Base-by-base conservation (phyloP, 2,888 invertebrate genomes). In the Dastarcus helophoroides region DNA sequence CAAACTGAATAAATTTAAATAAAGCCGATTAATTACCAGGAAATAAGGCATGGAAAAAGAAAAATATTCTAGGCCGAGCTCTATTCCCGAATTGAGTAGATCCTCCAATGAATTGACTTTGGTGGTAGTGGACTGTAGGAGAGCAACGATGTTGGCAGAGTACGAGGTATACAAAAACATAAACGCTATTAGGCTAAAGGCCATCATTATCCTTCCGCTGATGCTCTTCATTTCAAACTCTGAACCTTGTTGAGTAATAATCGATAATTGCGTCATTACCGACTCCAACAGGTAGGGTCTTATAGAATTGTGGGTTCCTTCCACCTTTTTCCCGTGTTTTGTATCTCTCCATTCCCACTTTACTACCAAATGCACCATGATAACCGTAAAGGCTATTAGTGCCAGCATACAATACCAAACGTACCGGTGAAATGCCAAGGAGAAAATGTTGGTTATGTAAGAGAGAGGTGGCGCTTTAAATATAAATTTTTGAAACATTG, bases 401-500 rank as follows among this genome's bases (percentile, higher is more conserved):
- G 66, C 55, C 6, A 65, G 62, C 23, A 68, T 64, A 2, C 70
- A 67, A 22, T 72, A 44, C 79, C 79, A 80, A 1, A 79, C 79
- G 0, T 62, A 57, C 1, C 56, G 60, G 2, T 69, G 65, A 53
- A 80, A 79, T 0, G 79, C 77, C 2, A 77, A 53, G 0, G 68
- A 60, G 54, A 76, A 79, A 43, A 80, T 72, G 42, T 79, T 80
- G 26, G 69, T 66, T 3, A 78, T 65, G 31, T 71, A 67, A 0
- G 79, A 72, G 0, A 78, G 61, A 0, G 77, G 71, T 0, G 79
- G 79, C 38, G 73, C 71, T 1, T 73, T 64, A 56, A 79, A 79
- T 15, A 79, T 64, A 45, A 79, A 75, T 15, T 65, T 62, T 1
- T 71, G 64, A 0, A n/a, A n/a, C n/a, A n/a, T n/a, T n/a, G n/a